Conservation (phyloP, 1,140 invertebrate genomes). For the Piezodorus guildinii region DNA sequence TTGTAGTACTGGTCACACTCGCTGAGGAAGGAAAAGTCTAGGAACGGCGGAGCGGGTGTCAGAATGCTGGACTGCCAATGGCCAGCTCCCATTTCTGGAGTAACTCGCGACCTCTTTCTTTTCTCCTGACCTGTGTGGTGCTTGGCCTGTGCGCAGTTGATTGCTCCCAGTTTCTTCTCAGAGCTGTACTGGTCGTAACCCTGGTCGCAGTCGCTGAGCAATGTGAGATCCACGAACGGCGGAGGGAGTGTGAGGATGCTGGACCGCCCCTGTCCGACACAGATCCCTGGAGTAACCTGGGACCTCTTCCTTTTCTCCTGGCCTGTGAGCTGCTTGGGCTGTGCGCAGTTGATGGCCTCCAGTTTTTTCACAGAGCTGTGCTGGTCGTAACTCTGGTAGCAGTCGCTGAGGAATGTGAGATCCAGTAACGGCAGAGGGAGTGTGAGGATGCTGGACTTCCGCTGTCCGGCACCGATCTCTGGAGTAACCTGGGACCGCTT, state of each 20-base stretch:
- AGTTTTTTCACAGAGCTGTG: constrained; percentile 85
- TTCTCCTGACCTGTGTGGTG: constrained; percentile 45
- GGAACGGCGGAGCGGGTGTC: constrained; percentile 29
- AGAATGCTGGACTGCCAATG: no score
- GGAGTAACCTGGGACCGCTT: constrained; percentile 58
- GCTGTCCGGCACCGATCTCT: no score
- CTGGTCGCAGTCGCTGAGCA: constrained; percentile 43
- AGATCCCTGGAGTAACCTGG: no score
- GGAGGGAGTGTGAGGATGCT: constrained; percentile 25
- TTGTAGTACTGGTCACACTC: constrained; percentile 48
- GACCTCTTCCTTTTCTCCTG: constrained; percentile 72
- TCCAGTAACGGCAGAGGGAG: constrained; percentile 30
- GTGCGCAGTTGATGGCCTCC: constrained; percentile 60
- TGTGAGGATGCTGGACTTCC: no score
- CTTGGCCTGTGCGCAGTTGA: constrained; percentile 42
- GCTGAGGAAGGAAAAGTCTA: constrained; percentile 34
- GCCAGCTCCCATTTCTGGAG: no score
- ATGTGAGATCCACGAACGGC: constrained; percentile 31
- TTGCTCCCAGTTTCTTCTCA: constrained; percentile 79
- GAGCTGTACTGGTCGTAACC: constrained; percentile 71
- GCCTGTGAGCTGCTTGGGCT: constrained; percentile 20
- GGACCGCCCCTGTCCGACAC: no score
- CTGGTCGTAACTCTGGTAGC: constrained; percentile 53
- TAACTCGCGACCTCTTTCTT: constrained; percentile 56
- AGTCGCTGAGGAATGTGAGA: constrained; percentile 37